Conservation (phyloP, 2,113 vertebrate genomes). For the Cnemophilus loriae region DNA sequence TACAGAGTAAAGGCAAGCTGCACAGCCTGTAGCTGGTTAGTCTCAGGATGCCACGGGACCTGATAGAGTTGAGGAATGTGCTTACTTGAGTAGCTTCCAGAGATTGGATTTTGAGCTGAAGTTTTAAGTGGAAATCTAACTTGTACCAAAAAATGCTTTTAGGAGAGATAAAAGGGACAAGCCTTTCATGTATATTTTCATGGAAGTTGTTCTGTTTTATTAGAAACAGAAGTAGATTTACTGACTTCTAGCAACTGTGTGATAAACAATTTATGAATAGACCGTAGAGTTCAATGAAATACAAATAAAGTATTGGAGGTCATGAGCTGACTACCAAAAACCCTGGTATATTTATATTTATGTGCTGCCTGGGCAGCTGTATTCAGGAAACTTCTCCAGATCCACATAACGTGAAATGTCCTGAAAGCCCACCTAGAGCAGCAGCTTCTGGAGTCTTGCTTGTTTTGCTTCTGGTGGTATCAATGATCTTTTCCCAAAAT, state of each 20-base stretch:
- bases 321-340: neutral
- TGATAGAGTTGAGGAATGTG: neutral
- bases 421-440: neutral
- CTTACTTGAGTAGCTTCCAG: neutral
- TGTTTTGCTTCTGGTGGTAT: neutral
- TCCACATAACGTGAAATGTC: neutral
- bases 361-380: neutral
- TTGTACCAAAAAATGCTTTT: neutral
- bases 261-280: slow-evolving; percentile 49
- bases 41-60: neutral
- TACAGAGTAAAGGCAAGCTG: neutral
- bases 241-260: slow-evolving; percentile 11
- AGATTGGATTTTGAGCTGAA: neutral
- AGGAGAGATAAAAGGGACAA: neutral
- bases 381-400: neutral
- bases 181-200: neutral
- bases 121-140: neutral
- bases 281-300: neutral
- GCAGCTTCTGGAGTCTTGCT: accelerated
- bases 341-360: neutral
- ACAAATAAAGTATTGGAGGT: slow-evolving; percentile 33
- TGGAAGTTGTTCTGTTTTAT: neutral
- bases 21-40: neutral
- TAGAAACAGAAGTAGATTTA: neutral
- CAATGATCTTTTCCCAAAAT: neutral